Base-by-base conservation (phyloP, 2,888 invertebrate genomes). In the Tachina grossa region DNA sequence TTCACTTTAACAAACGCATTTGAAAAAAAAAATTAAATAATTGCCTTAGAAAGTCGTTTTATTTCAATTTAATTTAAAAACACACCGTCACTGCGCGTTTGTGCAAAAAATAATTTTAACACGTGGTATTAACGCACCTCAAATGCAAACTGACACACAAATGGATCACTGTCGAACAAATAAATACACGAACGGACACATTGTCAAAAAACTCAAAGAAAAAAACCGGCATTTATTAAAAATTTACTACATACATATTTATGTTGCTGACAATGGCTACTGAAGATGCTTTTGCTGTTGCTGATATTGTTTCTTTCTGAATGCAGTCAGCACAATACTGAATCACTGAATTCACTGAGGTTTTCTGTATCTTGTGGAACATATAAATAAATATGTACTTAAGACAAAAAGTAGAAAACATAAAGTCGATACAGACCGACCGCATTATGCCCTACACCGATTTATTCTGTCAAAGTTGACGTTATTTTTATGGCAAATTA, bases 151-250 rank as follows among this genome's bases (percentile, higher is more conserved):
- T 71, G 53, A 63, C 71, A 45, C 19, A 47, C 53, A 16, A 47
- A 49, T 9, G 45, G 51, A 55, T 66, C 39, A 61, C 43, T 39
- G 22, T 66, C 45, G 65, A 69, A 69, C 13, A 19, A 43, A 51
- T 9, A 53, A 53, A 68, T 31, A 16, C 9, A 63, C 74, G 43
- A 51, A 68, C 10, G 31, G 31, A 22, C 77, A 77, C 77, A 68
- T 80, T 68, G 76, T 65, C 47, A 81, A 68, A 72, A 53, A 84
- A 81, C 61, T n/a, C 61, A 72, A 81, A 59, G 47, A 53, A 16
- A 55, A n/a, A 65, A 84, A 31, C 84, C 80, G 76, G 41, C 76
- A 71, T 61, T 65, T 66, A n/a, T 66, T 80, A n/a, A 69, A 61
- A 41, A 55, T 51, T 71, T 16, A 63, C 63, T 49, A n/a, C n/a